These are phyloP conservation scores for Anneissia japonica DNA, from an alignment of 35 echinoderm and acorn worm species.

Conservation along the genomic window DNA sequence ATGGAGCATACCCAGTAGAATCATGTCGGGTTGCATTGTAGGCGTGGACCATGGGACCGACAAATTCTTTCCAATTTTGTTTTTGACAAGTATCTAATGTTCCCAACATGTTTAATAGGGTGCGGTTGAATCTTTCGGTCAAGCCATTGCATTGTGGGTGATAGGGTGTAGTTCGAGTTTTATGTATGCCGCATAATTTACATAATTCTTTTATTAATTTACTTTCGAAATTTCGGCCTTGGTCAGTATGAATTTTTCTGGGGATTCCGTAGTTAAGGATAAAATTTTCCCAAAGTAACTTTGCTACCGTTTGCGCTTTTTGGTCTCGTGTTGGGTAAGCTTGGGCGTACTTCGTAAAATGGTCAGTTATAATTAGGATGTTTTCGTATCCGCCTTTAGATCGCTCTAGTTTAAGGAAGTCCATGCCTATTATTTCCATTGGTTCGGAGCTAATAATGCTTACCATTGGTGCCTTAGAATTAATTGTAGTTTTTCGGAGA, in stretches of 20 bases:
- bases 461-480: not conserved
- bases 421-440: not conserved
- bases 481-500: not conserved
- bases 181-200: not conserved
- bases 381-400: not conserved
- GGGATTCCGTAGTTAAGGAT: conserved; percentile 21
- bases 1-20: conserved; percentile 43
- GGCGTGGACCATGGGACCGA: not conserved
- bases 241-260: not conserved
- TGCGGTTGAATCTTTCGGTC: not conserved
- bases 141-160: not conserved
- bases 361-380: not conserved
- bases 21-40: conserved; percentile 25
- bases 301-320: conserved; percentile 23
- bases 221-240: conserved; percentile 6
- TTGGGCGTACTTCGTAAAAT: not conserved
- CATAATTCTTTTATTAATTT: conserved; percentile 14
- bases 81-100: not conserved
- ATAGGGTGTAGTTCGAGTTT: conserved; percentile 8
- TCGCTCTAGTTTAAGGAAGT: not conserved
- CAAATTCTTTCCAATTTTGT: not conserved
- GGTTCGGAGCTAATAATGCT: not conserved
- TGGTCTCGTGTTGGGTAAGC: conserved; percentile 15
- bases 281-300: conserved; percentile 22
- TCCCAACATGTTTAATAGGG: not conserved